A percentile compares a stretch with the other conserved stretches of the same genome.
Conservation (phyloP, 23 tunicate genomes). For the Halocynthia roretzi region DNA sequence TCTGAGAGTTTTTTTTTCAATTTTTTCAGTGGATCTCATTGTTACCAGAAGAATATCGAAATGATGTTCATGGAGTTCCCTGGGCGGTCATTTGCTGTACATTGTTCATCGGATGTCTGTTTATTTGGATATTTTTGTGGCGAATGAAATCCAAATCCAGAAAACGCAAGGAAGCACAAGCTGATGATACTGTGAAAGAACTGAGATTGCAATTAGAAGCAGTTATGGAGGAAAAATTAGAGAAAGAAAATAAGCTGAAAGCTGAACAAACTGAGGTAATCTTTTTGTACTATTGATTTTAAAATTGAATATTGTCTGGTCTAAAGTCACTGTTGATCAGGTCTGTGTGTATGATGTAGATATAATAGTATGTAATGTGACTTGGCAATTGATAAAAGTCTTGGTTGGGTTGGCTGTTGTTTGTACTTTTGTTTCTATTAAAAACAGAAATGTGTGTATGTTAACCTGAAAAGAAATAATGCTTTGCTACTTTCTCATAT, state of each 20-base stretch:
- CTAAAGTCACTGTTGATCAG: too few relatives aligned
- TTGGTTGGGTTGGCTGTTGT: too few relatives aligned
- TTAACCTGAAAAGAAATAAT: too few relatives aligned
- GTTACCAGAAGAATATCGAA: slow-evolving; percentile 69
- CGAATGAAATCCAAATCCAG: slow-evolving; percentile 28
- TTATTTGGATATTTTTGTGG: slow-evolving; percentile 52
- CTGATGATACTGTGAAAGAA: slow-evolving; percentile 14
- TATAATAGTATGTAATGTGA: too few relatives aligned
- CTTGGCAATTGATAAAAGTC: too few relatives aligned
- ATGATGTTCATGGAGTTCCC: slow-evolving; percentile 59
- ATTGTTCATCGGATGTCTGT: slow-evolving; percentile 27
- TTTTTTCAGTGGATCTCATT: slow-evolving; percentile 67
- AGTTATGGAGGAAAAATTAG: slow-evolving; percentile 36
- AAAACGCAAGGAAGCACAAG: slow-evolving; percentile 6
- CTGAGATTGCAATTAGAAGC: slow-evolving; percentile 41
- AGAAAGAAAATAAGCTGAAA: slow-evolving; percentile 43
- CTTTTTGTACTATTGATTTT: background rate
- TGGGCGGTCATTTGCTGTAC: slow-evolving; percentile 50
- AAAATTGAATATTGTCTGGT: too few relatives aligned
- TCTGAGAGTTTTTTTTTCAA: too few relatives aligned
- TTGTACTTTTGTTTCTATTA: too few relatives aligned
- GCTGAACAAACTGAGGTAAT: slow-evolving; percentile 39
- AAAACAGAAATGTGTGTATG: too few relatives aligned
- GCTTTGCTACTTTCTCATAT: too few relatives aligned
- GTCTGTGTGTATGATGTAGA: too few relatives aligned